Evolutionary conservation across 2,888 invertebrate genomes (phyloP), one percentile per base, ranked within the genome.

Genomic region (Arctia plantaginis): DNA sequence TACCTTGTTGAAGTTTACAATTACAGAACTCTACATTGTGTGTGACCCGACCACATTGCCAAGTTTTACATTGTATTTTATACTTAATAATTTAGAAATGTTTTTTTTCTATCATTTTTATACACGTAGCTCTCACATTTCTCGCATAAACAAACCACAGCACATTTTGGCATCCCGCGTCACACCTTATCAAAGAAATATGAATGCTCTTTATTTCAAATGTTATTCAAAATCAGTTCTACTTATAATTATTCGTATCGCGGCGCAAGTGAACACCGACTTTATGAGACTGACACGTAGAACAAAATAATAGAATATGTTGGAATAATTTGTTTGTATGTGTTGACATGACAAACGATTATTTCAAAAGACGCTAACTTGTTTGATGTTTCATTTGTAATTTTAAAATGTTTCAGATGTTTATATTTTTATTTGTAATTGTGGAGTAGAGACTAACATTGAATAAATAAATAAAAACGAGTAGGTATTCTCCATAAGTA

Each of bases 201-300:
- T 15, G 3, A 59, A 59, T 13, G 59, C 15, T 59, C 27, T 6
- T n/a, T 55, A n/a, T n/a, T n/a, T 55, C 3, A 55, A 55, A 55
- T n/a, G 55, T n/a, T 55, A n/a, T 55, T 55, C n/a, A 55, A 55
- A n/a, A 55, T 55, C 55, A n/a, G n/a, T 55, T 55, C 55, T n/a
- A n/a, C 55, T 55, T 10, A 51, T n/a, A 55, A 55, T 55, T 55
- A n/a, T 59, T 59, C 15, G 27, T 59, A 15, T 27, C 59, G 59
- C 6, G 15, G 27, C 27, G 27, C 55, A 55, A 23, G n/a, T 27
- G 59, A 59, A 3, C 27, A 59, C 27, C 27, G 27, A 27, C 27
- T 27, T 27, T 13, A 15, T 59, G 27, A 27, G 4, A 27, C 13
- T 59, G 59, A 59, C 13, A 59, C 27, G 27, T 13, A 27, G 27